Evolutionary conservation across 2,888 invertebrate genomes (phyloP).

Genomic region (Andrena camellia): DNA sequence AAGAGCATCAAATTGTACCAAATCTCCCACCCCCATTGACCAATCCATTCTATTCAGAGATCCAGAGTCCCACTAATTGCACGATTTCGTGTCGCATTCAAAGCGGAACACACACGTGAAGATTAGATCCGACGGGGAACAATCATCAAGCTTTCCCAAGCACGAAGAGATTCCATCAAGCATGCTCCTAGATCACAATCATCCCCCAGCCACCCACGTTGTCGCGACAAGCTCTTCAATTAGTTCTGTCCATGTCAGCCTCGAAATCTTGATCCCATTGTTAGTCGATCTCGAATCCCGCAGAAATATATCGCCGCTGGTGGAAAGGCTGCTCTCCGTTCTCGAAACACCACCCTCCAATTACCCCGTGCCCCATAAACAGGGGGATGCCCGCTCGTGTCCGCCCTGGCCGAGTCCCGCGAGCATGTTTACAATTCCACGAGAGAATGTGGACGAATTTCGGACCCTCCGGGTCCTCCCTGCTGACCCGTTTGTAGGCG

Average conservation of each 20-base stretch:
- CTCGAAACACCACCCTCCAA: slow-evolving; percentile 13
- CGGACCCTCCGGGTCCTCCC: slow-evolving; percentile 10
- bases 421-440: slow-evolving; percentile 31
- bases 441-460: slow-evolving; percentile 29
- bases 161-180: not conserved
- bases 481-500: slow-evolving; percentile 60
- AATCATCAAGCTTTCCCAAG: not conserved
- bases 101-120: too few relatives aligned
- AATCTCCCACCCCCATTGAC: too few relatives aligned
- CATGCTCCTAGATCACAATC: not conserved
- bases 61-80: too few relatives aligned
- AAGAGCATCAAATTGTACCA: too few relatives aligned
- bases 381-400: slow-evolving; percentile 11
- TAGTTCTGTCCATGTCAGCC: slow-evolving; percentile 2
- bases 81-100: too few relatives aligned
- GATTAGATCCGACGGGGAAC: too few relatives aligned
- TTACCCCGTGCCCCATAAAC: slow-evolving; percentile 30
- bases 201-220: slow-evolving; percentile 3
- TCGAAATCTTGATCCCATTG: slow-evolving; percentile 21
- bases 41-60: too few relatives aligned
- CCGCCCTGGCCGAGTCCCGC: slow-evolving; percentile 1
- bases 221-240: slow-evolving; percentile 22
- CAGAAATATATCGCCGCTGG: slow-evolving; percentile 24
- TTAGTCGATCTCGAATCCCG: not conserved
- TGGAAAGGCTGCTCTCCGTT: slow-evolving; percentile 5